Evolutionary conservation across 2,888 invertebrate species (phyloP), one percentile per base, ranked within the genome.

Genomic region (Emmelina monodactyla): DNA sequence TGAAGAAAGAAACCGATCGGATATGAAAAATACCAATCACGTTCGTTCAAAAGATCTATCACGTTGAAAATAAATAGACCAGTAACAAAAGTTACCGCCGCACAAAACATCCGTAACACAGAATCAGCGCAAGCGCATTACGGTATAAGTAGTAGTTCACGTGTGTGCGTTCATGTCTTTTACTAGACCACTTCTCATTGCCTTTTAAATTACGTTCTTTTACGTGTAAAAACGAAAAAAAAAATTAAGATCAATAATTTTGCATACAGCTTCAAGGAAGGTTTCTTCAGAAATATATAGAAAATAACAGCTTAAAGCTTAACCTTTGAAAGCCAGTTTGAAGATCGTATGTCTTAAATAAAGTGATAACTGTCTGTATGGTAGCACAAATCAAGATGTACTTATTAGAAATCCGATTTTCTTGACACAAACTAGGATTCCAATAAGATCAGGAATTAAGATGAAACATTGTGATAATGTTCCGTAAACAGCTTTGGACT

Each of bases 81-180:
- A 25, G 25, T 25, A 7, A 25, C n/a, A n/a, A 25, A n/a, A n/a
- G 9, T n/a, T 25, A 25, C 25, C 25, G 9, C 25, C 11, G 25
- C n/a, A 25, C 25, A 10, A 25, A 25, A 25, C 25, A 11, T 9
- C 6, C n/a, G 25, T 25, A 25, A 25, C 25, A 25, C 11, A 25
- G 9, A 25, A 25, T 25, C n/a, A n/a, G 11, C 25, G n/a, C n/a
- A n/a, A 25, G 25, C 11, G 11, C 25, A 10, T 25, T 25, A 25
- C 25, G 25, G 25, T 25, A 25, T 10, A 25, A 25, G 25, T 25
- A 25, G 25, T 25, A 25, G 25, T n/a, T 25, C 25, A 25, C 25
- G 25, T 11, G 25, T 46, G 58, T 62, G 56, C 75, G 75, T 78
- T 71, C 65, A 73, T 60, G 55, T 76, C 76, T 76, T 76, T 70